A percentile compares a stretch with the other conserved stretches of the same genome.
Conservation (phyloP, 2,888 invertebrate species). For the Phengaris arion region DNA sequence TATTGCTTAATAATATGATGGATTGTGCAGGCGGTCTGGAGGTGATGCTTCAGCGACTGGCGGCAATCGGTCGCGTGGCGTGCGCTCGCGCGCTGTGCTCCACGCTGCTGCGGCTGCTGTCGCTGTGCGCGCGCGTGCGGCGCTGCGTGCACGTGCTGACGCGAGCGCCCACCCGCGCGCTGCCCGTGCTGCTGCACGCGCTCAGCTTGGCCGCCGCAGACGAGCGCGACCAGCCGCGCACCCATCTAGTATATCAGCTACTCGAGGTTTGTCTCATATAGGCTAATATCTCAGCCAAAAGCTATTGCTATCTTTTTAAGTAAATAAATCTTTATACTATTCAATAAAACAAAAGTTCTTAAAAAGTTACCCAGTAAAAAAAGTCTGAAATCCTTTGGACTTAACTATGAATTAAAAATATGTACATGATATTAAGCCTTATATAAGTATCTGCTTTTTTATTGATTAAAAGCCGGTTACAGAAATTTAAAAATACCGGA, state of each 20-base stretch:
- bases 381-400: too few relatives aligned
- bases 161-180: conserved; percentile 89
- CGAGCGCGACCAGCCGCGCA: conserved; percentile 84
- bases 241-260: conserved; percentile 92
- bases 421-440: too few relatives aligned
- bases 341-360: neutral
- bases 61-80: conserved; percentile 91
- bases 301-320: too few relatives aligned
- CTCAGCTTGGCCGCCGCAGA: conserved; percentile 83
- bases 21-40: conserved; percentile 76
- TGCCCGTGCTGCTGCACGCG: conserved; percentile 90
- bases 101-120: conserved; percentile 93
- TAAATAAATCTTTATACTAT: too few relatives aligned
- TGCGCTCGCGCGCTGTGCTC: conserved; percentile 92
- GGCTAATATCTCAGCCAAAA: too few relatives aligned
- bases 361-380: neutral
- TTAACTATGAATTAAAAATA: too few relatives aligned
- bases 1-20: neutral
- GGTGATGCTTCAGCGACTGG: conserved; percentile 91
- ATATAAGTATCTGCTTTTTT: too few relatives aligned
- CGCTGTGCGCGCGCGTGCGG: conserved; percentile 93
- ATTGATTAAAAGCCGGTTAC: too few relatives aligned
- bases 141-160: conserved; percentile 94
- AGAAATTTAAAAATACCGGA: too few relatives aligned
- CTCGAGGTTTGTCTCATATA: conserved; percentile 80